Percentiles rank a stretch among this genome's conserved stretches.
Conservation (phyloP, 2,113 vertebrate species). For the Hyla sarda region DNA sequence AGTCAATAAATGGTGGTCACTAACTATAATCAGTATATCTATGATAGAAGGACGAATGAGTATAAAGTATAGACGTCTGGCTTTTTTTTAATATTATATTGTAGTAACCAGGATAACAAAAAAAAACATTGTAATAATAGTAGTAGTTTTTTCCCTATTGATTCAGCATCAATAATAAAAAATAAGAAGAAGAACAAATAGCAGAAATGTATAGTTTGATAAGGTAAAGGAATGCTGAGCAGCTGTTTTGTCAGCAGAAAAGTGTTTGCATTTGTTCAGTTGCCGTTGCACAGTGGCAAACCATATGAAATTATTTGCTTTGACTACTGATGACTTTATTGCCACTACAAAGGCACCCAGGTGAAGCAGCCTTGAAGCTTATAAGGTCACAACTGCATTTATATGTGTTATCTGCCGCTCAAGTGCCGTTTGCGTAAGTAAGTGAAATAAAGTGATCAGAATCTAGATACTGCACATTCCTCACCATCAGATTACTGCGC, state of each 20-base stretch:
- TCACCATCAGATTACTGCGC: neutral
- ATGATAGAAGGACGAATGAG: too few species aligned
- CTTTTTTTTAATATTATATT: too few species aligned
- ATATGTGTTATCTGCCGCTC: slow-evolving; percentile 22
- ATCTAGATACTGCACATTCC: slow-evolving; percentile 21
- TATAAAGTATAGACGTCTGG: too few species aligned
- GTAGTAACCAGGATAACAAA: neutral
- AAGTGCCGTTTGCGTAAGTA: slow-evolving; percentile 25
- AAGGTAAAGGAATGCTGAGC: neutral
- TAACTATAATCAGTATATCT: too few species aligned
- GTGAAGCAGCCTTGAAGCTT: neutral
- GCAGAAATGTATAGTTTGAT: neutral
- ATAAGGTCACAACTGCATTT: slow-evolving; percentile 10
- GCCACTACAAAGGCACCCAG: slow-evolving; percentile 28
- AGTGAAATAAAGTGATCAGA: slow-evolving; percentile 30
- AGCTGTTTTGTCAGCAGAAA: slow-evolving; percentile 11
- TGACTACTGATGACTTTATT: slow-evolving; percentile 50
- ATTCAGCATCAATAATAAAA: neutral
- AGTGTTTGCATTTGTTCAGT: slow-evolving; percentile 13
- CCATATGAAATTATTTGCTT: slow-evolving; percentile 32
- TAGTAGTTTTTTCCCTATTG: neutral
- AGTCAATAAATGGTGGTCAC: too few species aligned
- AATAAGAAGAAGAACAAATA: neutral
- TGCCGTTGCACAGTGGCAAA: slow-evolving; percentile 38
- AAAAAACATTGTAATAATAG: too few species aligned